These are phyloP conservation scores for Stictocephala bisonia DNA, from an alignment of 2,888 invertebrate genomes.

Conservation along the genomic window DNA sequence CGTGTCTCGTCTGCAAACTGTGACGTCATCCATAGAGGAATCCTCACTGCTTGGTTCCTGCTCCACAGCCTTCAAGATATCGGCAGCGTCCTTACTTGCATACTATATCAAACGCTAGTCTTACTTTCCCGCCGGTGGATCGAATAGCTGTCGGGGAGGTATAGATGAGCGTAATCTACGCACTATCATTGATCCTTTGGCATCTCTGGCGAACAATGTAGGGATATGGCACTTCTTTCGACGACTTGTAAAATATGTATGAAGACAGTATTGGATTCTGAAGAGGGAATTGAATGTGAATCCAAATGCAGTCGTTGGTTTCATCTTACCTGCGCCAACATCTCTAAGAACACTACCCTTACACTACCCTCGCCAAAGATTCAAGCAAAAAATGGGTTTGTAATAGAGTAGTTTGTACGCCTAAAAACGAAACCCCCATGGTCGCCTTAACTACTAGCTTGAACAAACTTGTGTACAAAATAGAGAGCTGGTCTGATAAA, in stretches of 20 bases:
- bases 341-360: background rate
- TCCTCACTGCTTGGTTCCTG: background rate
- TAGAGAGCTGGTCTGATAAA: conserved; percentile 7
- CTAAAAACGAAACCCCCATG: background rate
- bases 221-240: background rate
- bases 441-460: background rate
- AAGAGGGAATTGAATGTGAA: conserved; percentile 20
- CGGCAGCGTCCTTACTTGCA: background rate
- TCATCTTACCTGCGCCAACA: background rate
- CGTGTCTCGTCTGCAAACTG: background rate
- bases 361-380: background rate
- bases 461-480: background rate
- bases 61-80: background rate
- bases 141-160: conserved; percentile 4
- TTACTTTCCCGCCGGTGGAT: background rate
- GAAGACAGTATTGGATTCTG: background rate
- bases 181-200: background rate
- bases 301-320: conserved; percentile 15
- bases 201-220: background rate
- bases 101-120: background rate
- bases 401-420: background rate
- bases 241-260: conserved; percentile 8
- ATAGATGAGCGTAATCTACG: background rate
- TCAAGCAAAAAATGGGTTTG: background rate
- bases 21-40: conserved; percentile 1